A percentile compares a stretch with the other conserved stretches of the same genome.
Evolutionary conservation across 2,888 invertebrate species (phyloP).

Genomic region (Hoplodrina ambigua): DNA sequence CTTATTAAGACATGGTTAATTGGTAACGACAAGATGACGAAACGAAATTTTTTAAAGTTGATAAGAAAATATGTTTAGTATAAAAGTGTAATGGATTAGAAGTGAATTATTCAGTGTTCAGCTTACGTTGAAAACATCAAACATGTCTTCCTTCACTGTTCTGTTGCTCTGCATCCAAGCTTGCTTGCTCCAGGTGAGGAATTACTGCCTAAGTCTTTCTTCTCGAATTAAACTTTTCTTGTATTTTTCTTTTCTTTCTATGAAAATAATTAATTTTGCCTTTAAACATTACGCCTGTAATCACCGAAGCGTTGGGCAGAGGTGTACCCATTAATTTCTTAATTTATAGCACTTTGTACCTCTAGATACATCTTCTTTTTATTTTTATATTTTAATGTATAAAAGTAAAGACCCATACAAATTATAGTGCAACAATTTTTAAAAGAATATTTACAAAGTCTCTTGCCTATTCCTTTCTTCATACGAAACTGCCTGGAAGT

Average conservation of each 20-base stretch:
- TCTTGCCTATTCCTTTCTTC: too few species aligned
- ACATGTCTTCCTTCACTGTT: conserved; percentile 48
- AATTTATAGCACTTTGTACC: too few species aligned
- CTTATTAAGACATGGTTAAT: conserved; percentile 7
- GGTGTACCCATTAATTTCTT: too few species aligned
- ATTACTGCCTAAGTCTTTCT: not conserved
- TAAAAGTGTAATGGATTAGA: conserved; percentile 16
- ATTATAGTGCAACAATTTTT: too few species aligned
- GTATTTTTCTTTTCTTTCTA: not conserved
- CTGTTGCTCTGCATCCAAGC: conserved; percentile 54
- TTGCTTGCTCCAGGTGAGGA: conserved; percentile 52
- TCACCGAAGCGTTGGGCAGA: too few species aligned
- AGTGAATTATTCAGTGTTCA: conserved; percentile 30
- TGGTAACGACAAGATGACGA: not conserved
- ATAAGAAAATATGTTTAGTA: conserved; percentile 23
- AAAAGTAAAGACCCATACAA: too few species aligned
- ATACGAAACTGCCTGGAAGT: too few species aligned
- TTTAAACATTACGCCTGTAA: too few species aligned
- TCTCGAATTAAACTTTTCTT: not conserved
- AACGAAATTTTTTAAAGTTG: conserved; percentile 1
- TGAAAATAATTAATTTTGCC: too few species aligned
- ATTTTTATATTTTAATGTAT: too few species aligned
- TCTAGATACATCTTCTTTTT: too few species aligned
- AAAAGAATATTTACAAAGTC: too few species aligned
- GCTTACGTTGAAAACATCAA: conserved; percentile 35